Evolutionary conservation across 2,113 vertebrate species (phyloP).

Genomic region (Sylvicapra grimmia): DNA sequence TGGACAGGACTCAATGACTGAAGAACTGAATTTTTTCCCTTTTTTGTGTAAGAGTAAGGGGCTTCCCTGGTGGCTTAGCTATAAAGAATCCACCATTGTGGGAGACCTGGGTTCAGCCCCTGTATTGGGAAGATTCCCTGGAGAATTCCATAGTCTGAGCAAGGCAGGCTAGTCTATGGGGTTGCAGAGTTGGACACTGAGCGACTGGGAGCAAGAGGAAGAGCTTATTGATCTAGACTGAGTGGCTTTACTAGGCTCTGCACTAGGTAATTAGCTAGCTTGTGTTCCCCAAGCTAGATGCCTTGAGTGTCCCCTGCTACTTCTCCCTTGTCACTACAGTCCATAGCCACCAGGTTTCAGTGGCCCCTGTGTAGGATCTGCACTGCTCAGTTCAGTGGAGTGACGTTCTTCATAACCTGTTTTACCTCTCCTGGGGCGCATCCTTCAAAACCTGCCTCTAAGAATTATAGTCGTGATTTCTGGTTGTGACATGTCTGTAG

Average conservation of each 20-base stretch:
- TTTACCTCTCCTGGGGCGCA: not conserved
- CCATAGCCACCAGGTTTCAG: rapidly evolving
- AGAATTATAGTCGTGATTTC: no score
- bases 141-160: not conserved
- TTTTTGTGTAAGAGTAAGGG: not conserved
- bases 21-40: not conserved
- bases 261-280: rapidly evolving
- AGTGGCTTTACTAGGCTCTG: not conserved
- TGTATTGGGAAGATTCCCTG: not conserved
- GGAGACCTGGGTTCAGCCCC: not conserved
- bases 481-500: not conserved
- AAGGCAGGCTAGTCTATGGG: not conserved
- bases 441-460: not conserved
- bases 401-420: not conserved
- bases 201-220: not conserved
- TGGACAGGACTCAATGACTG: not conserved
- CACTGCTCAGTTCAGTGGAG: not conserved
- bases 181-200: not conserved
- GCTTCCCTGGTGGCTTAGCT: not conserved
- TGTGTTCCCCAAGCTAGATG: not conserved
- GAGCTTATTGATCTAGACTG: not conserved
- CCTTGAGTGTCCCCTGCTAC: rapidly evolving
- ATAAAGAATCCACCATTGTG: not conserved
- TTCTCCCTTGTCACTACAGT: no score
- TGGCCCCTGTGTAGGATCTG: rapidly evolving